phyloP scores from a whole-genome alignment of 2,888 invertebrate species.

The Trachelus iudaicus region DNA sequence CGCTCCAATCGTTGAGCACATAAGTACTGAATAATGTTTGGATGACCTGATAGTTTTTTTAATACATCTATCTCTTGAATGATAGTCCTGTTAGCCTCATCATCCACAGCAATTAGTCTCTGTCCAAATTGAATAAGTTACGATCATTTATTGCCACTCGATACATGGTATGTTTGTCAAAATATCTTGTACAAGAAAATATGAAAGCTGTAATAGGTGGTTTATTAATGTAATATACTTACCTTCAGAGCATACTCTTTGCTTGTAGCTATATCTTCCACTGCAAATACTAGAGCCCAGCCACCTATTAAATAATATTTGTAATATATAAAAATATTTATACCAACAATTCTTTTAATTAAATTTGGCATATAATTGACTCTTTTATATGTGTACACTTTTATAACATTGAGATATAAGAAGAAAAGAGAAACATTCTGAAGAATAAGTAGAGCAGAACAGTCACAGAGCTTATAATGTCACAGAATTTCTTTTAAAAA shows the following conservation, averaged over 20 bases:
- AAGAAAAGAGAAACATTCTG: neutral
- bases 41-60: conserved; percentile 91
- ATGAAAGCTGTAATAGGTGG: neutral
- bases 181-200: conserved; percentile 11
- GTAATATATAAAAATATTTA: conserved; percentile 11
- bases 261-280: conserved; percentile 86
- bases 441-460: neutral
- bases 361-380: neutral
- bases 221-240: conserved; percentile 27
- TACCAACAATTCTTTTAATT: neutral
- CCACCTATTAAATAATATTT: conserved; percentile 76
- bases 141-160: neutral
- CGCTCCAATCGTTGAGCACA: conserved; percentile 72
- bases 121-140: conserved; percentile 42
- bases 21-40: conserved; percentile 90
- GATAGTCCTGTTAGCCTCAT: conserved; percentile 82
- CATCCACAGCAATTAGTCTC: conserved; percentile 85
- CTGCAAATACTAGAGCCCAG: conserved; percentile 95
- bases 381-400: neutral
- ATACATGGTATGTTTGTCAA: neutral
- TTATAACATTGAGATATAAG: neutral
- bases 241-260: conserved; percentile 94
- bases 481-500: neutral
- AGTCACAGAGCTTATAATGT: conserved; percentile 3
- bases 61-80: conserved; percentile 85